phyloP scores from a whole-genome alignment of 2,888 invertebrate genomes.

The Proisotoma minuta region DNA sequence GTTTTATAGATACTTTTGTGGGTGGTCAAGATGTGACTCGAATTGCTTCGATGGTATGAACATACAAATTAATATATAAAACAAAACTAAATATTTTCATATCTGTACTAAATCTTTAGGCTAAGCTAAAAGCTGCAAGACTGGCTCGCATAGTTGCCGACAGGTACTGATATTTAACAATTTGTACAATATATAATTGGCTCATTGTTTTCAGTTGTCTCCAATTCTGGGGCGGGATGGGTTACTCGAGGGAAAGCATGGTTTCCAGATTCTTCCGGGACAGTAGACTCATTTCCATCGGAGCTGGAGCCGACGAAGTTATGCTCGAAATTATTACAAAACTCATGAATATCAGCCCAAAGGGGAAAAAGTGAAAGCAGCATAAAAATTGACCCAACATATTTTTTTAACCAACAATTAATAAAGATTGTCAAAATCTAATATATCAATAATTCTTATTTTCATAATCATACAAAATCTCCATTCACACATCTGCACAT shows the following conservation, averaged over 20 bases:
- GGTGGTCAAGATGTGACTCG: constrained; percentile 53
- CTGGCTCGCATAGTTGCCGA: constrained; percentile 54
- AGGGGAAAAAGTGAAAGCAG: constrained; percentile 18
- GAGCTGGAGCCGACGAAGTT: constrained; percentile 58
- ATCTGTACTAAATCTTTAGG: too few species aligned
- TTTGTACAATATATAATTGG: too few species aligned
- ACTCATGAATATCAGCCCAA: constrained; percentile 54
- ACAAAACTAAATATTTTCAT: too few species aligned
- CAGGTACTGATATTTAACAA: too few species aligned
- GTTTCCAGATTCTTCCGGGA: constrained; percentile 53
- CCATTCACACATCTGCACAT: too few species aligned
- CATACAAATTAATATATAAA: too few species aligned
- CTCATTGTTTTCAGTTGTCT: too few species aligned
- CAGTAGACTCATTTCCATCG: constrained; percentile 55
- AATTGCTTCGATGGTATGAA: constrained; percentile 58
- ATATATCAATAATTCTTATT: too few species aligned
- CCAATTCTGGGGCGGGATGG: constrained; percentile 60
- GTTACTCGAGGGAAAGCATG: constrained; percentile 54
- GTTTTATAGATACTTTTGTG: constrained; percentile 42
- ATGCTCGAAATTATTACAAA: constrained; percentile 58
- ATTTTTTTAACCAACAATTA: too few species aligned
- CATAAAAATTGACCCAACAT: too few species aligned
- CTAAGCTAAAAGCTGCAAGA: constrained; percentile 54
- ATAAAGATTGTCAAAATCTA: too few species aligned
- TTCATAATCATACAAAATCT: too few species aligned